Base-by-base conservation (phyloP, 2,888 invertebrate genomes). In the Polydrusus pterygomalis region DNA sequence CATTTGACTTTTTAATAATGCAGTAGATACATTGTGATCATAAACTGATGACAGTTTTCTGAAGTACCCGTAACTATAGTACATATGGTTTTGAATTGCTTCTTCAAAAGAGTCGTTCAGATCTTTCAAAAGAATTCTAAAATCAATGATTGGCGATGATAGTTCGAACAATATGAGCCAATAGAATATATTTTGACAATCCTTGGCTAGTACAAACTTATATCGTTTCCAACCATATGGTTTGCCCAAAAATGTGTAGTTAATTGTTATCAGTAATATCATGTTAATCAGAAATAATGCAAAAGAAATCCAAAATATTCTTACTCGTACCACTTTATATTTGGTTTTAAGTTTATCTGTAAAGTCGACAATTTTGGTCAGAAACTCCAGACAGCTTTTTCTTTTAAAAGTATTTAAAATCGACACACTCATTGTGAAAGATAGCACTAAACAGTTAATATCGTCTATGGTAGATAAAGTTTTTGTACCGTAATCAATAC, bases 371-470 rank as follows among this genome's bases (percentile, higher is more conserved):
- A 58, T 15, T 58, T 17, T 34, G 7, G 58, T 8, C 2, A 34
- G 6, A 58, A 34, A 58, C 10, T 34, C 15, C 2, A 58, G 15
- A 17, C 34, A 58, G 7, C 34, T 34, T 38, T 34, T 34, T 17
- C 58, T 58, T 38, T 11, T 58, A 58, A 58, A 58, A 7, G 58
- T 58, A 38, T 58, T 58, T 34, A 58, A 5, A 17, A 58, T 17
- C 38, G 58, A 11, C 15, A 11, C 38, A 15, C 30, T 38, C 34
- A 38, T 38, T 2, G 58, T 58, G 3, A 58, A 15, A 11, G 58
- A 58, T n/a, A 38, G 15, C 0, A 58, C 38, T 6, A 38, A 15
- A 9, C 58, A 9, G 13, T 58, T 58, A 10, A 58, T 58, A 38
- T 58, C 20, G 25, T 58, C 58, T 34, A 58, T 58, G 9, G 58